Evolutionary conservation across 1,140 invertebrate genomes (phyloP), one percentile per base, ranked within the genome.

Genomic region (Diachasma alloeum): DNA sequence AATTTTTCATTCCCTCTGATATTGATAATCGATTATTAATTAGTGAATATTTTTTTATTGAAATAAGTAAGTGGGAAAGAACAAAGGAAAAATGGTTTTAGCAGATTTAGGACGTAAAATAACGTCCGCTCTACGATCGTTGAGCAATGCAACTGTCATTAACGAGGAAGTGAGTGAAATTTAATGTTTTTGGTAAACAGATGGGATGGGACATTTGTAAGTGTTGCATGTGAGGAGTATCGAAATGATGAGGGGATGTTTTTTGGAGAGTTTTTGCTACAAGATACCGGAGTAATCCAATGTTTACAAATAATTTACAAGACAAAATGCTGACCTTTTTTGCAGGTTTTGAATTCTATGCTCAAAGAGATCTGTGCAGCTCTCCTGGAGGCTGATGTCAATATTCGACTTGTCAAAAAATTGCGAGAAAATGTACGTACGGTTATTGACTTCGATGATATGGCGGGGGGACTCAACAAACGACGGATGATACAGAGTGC

Each of bases 91-190:
- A 86, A 99, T 99, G 99, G 99, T 99, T 89, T 97, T 99, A 93
- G 99, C 98, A 83, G 98, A 99, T 93, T 94, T 99, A 89, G 99
- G 99, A 85, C 94, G 98, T 87, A 99, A 99, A 93, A 99, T 99
- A 89, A 99, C 98, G 81, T 96, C 96, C 85, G 99, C 99, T 66
- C 91, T 99, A 86, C 95, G 98, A 83, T 99, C 97, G 39, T 91
- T 99, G 74, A 99, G 97, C 90, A 98, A 98, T 93, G 98, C 98
- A 63, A 99, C 98, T 37, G 95, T 99, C 77, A 99, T 99, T 81
- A 99, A 99, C 93, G 97, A 99, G 92, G 98, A 99, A 92, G 96
- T 97, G 91, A 90, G 78, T 68, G 74, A 37, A 74, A 69, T 37
- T 78, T 80, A n/a, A 75, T 67, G 59, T 67, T 80, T 75, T 79